Percentiles rank a stretch among this genome's conserved stretches.
Evolutionary conservation across 2,113 vertebrate genomes (phyloP).

Genomic region (Arenaria interpres): DNA sequence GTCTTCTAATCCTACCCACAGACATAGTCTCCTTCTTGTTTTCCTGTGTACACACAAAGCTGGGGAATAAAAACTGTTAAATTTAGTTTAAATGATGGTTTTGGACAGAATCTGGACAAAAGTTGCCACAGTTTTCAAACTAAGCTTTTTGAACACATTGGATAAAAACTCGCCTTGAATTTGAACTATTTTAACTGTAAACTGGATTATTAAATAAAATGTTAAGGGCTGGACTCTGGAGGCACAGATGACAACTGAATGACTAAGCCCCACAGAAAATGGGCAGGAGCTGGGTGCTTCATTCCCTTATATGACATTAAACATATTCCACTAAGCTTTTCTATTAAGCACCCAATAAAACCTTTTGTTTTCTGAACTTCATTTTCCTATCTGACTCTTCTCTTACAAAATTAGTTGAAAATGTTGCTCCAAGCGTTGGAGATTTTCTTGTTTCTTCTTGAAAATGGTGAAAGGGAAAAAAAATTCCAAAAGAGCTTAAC

Average conservation of each 20-base stretch:
- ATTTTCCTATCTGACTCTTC: background rate
- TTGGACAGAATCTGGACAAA: background rate
- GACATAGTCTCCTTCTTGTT: background rate
- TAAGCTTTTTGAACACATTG: background rate
- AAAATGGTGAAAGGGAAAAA: background rate
- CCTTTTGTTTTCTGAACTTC: background rate
- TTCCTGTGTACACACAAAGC: background rate
- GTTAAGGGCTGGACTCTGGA: background rate
- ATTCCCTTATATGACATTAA: background rate
- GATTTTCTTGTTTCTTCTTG: background rate
- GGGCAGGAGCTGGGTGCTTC: background rate
- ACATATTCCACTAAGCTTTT: background rate
- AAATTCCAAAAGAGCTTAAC: background rate
- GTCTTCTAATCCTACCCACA: background rate
- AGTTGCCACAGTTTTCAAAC: background rate
- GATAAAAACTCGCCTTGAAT: background rate
- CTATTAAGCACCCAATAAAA: background rate
- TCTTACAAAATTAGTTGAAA: background rate
- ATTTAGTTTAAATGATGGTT: background rate
- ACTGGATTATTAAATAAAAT: background rate
- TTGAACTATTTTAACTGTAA: background rate
- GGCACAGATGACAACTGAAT: background rate
- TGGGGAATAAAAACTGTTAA: background rate
- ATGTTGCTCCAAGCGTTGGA: accelerated
- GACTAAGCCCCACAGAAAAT: background rate